Conservation (phyloP, 1,140 invertebrate genomes). For the Drosophila biarmipes region DNA sequence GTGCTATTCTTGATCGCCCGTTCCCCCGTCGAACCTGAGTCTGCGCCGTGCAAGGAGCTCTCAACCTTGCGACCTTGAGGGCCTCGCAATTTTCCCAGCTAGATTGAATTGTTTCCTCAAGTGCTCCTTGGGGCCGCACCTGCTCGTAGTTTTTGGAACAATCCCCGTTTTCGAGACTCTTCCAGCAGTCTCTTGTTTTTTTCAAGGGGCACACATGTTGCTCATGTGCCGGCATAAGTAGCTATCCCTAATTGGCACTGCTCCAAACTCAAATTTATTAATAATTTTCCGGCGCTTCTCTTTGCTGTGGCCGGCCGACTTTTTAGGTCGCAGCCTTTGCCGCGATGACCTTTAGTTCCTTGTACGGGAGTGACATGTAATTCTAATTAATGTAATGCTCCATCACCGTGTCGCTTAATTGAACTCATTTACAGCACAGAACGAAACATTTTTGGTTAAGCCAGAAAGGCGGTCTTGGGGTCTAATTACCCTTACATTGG, state of each 20-base stretch:
- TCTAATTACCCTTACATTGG: conserved; percentile 66
- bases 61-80: conserved; percentile 42
- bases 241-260: conserved; percentile 61
- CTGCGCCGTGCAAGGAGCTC: conserved; percentile 8
- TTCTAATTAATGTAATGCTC: conserved; percentile 70
- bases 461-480: conserved; percentile 37
- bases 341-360: conserved; percentile 33
- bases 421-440: conserved; percentile 36
- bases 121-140: conserved; percentile 37
- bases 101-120: conserved; percentile 25
- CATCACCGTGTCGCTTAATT: conserved; percentile 51
- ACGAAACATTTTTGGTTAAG: conserved; percentile 14
- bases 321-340: conserved; percentile 58
- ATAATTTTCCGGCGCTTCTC: conserved; percentile 55
- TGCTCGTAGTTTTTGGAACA: conserved; percentile 15
- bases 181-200: not conserved
- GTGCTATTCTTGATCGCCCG: conserved; percentile 40
- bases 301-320: conserved; percentile 19
- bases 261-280: conserved; percentile 55
- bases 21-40: conserved; percentile 33
- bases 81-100: conserved; percentile 22
- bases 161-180: not conserved
- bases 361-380: conserved; percentile 44
- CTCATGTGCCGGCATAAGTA: conserved; percentile 60
- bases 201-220: conserved; percentile 56